phyloP scores from a whole-genome alignment of 2,797 vertebrate species.

The Pipistrellus pipistrellus region DNA sequence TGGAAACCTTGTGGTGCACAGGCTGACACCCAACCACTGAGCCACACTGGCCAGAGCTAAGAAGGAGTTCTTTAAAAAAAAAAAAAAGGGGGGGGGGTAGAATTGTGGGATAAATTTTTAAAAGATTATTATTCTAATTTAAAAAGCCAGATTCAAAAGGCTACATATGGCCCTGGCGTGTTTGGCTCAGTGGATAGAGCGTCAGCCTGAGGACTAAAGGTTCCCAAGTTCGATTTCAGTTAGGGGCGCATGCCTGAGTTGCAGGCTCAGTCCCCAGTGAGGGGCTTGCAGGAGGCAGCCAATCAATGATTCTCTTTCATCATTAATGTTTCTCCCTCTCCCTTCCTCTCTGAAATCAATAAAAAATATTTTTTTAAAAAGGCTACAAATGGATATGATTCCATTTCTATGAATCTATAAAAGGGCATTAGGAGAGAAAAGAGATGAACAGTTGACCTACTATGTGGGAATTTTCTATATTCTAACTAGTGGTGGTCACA shows the following conservation, averaged over 20 bases:
- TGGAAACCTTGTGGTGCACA: background rate
- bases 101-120: conserved; percentile 5
- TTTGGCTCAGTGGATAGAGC: too few species aligned
- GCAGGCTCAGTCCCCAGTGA: too few species aligned
- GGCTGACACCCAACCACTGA: background rate
- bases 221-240: too few species aligned
- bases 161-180: background rate
- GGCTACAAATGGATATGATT: background rate
- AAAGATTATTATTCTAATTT: background rate
- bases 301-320: too few species aligned
- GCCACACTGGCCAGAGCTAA: background rate
- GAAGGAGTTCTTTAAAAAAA: background rate
- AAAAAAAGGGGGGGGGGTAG: background rate
- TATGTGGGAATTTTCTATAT: background rate
- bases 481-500: background rate
- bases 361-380: background rate
- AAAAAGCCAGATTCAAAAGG: conserved; percentile 39
- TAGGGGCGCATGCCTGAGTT: too few species aligned
- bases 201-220: too few species aligned
- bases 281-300: too few species aligned
- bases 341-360: too few species aligned
- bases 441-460: background rate
- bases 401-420: background rate
- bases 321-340: too few species aligned
- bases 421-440: conserved; percentile 19